phyloP scores from a whole-genome alignment of 2,888 invertebrate genomes.

The Beris morrisii region DNA sequence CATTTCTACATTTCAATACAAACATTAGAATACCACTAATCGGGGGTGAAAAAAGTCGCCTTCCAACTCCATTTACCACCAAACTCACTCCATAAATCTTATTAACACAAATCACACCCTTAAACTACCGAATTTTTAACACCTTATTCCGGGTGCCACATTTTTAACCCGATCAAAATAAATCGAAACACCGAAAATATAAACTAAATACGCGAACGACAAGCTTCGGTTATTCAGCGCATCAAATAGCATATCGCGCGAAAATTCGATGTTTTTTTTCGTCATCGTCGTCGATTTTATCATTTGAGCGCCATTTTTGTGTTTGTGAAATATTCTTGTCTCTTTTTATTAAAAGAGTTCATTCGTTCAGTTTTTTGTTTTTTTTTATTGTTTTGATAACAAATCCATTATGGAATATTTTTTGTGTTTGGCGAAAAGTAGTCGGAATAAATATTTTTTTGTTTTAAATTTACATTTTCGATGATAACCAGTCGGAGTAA shows the following conservation, averaged over 20 bases:
- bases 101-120: too few relatives aligned
- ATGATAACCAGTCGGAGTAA: too few relatives aligned
- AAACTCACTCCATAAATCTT: neutral
- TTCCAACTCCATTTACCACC: neutral
- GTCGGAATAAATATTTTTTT: neutral
- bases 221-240: slow-evolving; percentile 22
- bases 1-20: slow-evolving; percentile 17
- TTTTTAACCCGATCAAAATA: too few relatives aligned
- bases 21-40: slow-evolving; percentile 27
- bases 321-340: slow-evolving; percentile 37
- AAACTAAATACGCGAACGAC: too few relatives aligned
- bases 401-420: neutral
- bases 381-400: slow-evolving; percentile 28
- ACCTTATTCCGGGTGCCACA: too few relatives aligned
- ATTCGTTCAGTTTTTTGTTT: too few relatives aligned
- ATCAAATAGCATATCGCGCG: slow-evolving; percentile 11
- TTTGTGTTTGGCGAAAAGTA: neutral
- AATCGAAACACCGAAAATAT: too few relatives aligned
- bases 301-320: slow-evolving; percentile 38
- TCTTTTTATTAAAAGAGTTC: neutral
- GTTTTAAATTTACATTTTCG: neutral
- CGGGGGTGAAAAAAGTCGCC: too few relatives aligned
- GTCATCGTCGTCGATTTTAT: neutral
- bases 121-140: too few relatives aligned
- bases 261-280: slow-evolving; percentile 24